Conservation (phyloP, 2,113 vertebrate species). For the Synchiropus splendidus region DNA sequence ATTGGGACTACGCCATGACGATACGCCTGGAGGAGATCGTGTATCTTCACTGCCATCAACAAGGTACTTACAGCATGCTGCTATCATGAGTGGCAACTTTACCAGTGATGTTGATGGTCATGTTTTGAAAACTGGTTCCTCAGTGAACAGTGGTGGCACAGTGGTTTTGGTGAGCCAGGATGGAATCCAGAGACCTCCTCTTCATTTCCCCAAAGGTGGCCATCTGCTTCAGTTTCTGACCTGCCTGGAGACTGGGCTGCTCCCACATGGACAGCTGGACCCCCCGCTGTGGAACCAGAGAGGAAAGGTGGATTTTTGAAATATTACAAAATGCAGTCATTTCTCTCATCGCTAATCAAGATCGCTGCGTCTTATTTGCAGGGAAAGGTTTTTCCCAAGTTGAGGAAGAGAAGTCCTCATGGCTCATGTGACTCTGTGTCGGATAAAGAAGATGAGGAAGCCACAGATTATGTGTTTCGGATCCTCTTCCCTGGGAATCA, state of each 20-base stretch:
- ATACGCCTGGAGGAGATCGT: slow-evolving; percentile 96
- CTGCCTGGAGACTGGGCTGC: slow-evolving; percentile 91
- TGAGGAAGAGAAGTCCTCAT: slow-evolving; percentile 85
- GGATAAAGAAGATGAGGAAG: slow-evolving; percentile 93
- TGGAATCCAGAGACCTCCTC: slow-evolving; percentile 90
- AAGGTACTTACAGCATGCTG: too few species aligned
- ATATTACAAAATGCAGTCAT: too few species aligned
- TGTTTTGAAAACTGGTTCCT: slow-evolving; percentile 7
- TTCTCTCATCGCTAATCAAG: not conserved
- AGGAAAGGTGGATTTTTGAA: slow-evolving; percentile 74
- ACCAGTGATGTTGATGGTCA: too few species aligned
- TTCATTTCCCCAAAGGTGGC: slow-evolving; percentile 90
- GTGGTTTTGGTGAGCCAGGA: slow-evolving; percentile 97
- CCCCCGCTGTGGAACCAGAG: slow-evolving; percentile 95
- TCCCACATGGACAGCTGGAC: slow-evolving; percentile 92
- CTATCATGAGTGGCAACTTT: too few species aligned
- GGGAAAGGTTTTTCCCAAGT: slow-evolving; percentile 95
- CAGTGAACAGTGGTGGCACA: slow-evolving; percentile 93
- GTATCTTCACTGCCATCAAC: slow-evolving; percentile 96
- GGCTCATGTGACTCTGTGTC: slow-evolving; percentile 83
- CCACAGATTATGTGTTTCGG: slow-evolving; percentile 93
- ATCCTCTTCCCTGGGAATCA: slow-evolving; percentile 87
- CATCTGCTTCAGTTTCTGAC: slow-evolving; percentile 96
- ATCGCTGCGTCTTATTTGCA: slow-evolving; percentile 26
- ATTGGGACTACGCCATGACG: slow-evolving; percentile 98